phyloP scores from a whole-genome alignment of 2,113 vertebrate genomes.

The Oxygymnocypris stewartii region DNA sequence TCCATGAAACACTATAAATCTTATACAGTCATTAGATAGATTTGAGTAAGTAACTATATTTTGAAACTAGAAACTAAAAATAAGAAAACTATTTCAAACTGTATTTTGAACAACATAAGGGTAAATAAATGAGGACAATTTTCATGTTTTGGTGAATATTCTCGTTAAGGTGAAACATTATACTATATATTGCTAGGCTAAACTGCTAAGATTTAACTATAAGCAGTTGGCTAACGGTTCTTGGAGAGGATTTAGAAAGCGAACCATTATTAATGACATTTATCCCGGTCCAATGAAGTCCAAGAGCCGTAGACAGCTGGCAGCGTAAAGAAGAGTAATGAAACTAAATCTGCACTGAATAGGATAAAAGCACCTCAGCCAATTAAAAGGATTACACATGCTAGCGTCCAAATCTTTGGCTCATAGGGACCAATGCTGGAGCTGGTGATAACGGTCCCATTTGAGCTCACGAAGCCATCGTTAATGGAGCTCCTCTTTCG shows the following conservation, averaged over 20 bases:
- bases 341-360: conserved; percentile 43
- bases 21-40: background rate
- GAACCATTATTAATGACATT: background rate
- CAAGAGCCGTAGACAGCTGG: conserved; percentile 48
- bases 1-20: background rate
- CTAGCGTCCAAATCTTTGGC: conserved; percentile 49
- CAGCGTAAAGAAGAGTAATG: conserved; percentile 49
- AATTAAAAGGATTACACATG: conserved; percentile 59
- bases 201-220: background rate
- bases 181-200: background rate
- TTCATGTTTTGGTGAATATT: background rate
- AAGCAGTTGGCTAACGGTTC: background rate
- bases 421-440: conserved; percentile 29
- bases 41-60: background rate
- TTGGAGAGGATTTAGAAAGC: background rate
- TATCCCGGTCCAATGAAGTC: background rate
- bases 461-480: conserved; percentile 2
- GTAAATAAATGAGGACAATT: background rate
- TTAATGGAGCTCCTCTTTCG: background rate
- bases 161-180: background rate
- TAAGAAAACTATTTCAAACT: background rate
- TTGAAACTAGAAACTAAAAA: too few species aligned
- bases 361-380: conserved; percentile 46
- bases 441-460: conserved; percentile 11
- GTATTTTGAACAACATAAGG: background rate